These are phyloP conservation scores for Plutella xylostella DNA, from an alignment of 2,888 invertebrate genomes.

Conservation along the genomic window DNA sequence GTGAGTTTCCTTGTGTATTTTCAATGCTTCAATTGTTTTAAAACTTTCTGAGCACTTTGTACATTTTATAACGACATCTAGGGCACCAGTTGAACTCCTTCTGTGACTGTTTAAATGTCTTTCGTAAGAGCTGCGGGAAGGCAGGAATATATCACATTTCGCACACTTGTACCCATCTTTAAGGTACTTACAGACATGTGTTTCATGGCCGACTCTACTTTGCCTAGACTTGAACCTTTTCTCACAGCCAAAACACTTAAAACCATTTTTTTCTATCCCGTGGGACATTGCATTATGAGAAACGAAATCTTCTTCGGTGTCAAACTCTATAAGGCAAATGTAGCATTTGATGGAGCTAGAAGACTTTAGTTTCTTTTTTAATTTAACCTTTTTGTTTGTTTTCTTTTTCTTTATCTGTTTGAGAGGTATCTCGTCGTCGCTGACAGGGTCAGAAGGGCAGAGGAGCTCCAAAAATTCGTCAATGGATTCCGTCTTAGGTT, in stretches of 20 bases:
- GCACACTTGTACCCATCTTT: slow-evolving; percentile 48
- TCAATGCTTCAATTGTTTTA: slow-evolving; percentile 33
- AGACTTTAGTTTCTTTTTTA: slow-evolving; percentile 30
- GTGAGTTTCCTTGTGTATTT: slow-evolving; percentile 27
- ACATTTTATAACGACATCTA: slow-evolving; percentile 34
- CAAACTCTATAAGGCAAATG: slow-evolving; percentile 37
- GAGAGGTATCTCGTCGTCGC: slow-evolving; percentile 12
- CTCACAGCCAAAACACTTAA: slow-evolving; percentile 53
- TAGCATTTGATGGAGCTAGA: no score
- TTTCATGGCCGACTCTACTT: slow-evolving; percentile 38
- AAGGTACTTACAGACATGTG: slow-evolving; percentile 41
- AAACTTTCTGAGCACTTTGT: slow-evolving; percentile 35
- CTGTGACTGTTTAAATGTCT: slow-evolving; percentile 42
- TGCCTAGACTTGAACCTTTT: slow-evolving; percentile 39
- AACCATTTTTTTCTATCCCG: slow-evolving; percentile 35
- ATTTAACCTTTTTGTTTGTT: slow-evolving; percentile 25
- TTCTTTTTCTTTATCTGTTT: slow-evolving; percentile 11
- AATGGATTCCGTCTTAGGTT: slow-evolving; percentile 12
- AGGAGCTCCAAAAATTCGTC: slow-evolving; percentile 18
- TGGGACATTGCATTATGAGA: slow-evolving; percentile 38
- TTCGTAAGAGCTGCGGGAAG: slow-evolving; percentile 38
- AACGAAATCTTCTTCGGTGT: slow-evolving; percentile 24
- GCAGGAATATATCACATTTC: slow-evolving; percentile 38
- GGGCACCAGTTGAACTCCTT: slow-evolving; percentile 32
- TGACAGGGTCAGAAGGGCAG: slow-evolving; percentile 18